These are phyloP conservation scores for Cryptotis parvus DNA, from an alignment of 2,113 vertebrate species.

Conservation along the genomic window DNA sequence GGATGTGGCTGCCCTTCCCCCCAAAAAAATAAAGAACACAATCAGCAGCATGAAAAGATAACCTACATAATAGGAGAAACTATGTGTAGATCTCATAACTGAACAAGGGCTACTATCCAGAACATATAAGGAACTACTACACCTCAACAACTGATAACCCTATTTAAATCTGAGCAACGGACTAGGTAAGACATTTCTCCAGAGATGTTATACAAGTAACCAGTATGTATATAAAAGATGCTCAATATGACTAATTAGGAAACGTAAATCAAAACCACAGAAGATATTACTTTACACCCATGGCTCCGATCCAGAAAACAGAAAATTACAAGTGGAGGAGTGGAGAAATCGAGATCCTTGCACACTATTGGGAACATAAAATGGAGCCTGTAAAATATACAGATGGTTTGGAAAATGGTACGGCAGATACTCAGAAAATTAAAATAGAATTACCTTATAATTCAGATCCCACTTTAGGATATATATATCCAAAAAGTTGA, in stretches of 20 bases:
- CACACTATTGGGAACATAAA: not conserved
- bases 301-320: not conserved
- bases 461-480: too few species aligned
- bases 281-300: not conserved
- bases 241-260: not conserved
- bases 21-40: not conserved
- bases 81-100: not conserved
- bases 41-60: not conserved
- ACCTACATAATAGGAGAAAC: not conserved
- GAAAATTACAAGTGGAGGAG: not conserved
- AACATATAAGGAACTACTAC: not conserved
- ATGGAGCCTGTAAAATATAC: too few species aligned
- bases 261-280: not conserved
- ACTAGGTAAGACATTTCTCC: not conserved
- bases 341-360: not conserved
- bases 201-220: not conserved
- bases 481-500: not conserved
- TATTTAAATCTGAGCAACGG: not conserved
- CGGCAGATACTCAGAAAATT: not conserved
- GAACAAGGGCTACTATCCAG: not conserved
- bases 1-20: too few species aligned
- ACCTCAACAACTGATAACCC: not conserved
- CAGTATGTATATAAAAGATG: not conserved
- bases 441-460: not conserved
- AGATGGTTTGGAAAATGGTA: not conserved